Evolutionary conservation across 2,113 vertebrate genomes (phyloP), one percentile per base, ranked within the genome.

Genomic region (Cairina moschata): DNA sequence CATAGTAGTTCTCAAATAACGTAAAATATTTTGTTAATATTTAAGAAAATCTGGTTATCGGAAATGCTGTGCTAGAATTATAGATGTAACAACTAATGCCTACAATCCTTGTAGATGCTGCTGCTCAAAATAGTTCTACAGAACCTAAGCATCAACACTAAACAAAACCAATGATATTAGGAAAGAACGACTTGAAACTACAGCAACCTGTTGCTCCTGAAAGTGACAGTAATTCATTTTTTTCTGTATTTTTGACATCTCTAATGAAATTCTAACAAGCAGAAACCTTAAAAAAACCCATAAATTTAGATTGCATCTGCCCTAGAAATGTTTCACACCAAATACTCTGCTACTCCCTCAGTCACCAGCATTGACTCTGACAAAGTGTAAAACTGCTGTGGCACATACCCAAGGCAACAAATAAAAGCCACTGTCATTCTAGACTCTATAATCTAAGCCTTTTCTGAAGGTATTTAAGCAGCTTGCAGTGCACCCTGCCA

Each of bases 31-130:
- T 38, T 6, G 11, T 23, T 44, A 66, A 71, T 12, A 14, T 38
- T 58, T 3, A 65, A 21, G 9, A 87, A 86, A 83, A 44, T 12
- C 17, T 44, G 18, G 12, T 50, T 29, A 60, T 15, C 17, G 25
- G 6, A 86, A 76, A 44, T 40, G 21, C 48, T 65, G 14, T 8
- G 21, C 36, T 4, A 81, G 58, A 77, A 68, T 25, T 77, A 56
- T 13, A 73, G 15, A 56, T 3, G 29, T 0, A 0, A 22, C 25
- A 69, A 17, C 32, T n/a, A 77, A 2, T 17, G 17, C 2, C 50
- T 38, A 48, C 55, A 58, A 7, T 17, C 44, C 21, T 60, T 74
- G 50, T 17, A 48, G 23, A 17, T 48, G 44, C 1, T 85, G 29
- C 54, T 76, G 50, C 52, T 42, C 40, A 42, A 22, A 67, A n/a